phyloP scores from a whole-genome alignment of 2,888 invertebrate genomes.

The Mythimna loreyi region DNA sequence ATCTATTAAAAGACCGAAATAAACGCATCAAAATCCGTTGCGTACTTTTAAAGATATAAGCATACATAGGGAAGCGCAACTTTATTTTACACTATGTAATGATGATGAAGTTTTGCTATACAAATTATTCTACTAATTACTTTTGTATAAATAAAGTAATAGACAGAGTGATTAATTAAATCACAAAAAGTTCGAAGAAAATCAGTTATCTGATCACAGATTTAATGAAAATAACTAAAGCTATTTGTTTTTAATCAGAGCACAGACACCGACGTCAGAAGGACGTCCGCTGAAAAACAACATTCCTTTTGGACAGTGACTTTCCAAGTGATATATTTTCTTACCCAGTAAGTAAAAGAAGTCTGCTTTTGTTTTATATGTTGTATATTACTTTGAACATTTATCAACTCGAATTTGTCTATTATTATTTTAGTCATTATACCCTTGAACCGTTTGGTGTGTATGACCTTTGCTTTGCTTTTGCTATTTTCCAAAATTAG shows the following conservation, averaged over 20 bases:
- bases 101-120: no score
- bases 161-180: neutral
- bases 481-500: neutral
- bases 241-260: constrained; percentile 27
- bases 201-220: constrained; percentile 15
- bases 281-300: constrained; percentile 11
- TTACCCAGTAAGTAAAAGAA: neutral
- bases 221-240: constrained; percentile 32
- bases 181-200: constrained; percentile 7
- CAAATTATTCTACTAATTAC: neutral
- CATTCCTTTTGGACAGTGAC: constrained; percentile 5
- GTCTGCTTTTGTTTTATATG: neutral
- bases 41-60: no score
- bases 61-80: no score
- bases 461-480: neutral
- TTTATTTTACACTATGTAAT: no score
- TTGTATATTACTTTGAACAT: neutral
- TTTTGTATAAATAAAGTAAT: neutral
- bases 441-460: neutral
- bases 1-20: no score
- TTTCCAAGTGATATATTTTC: constrained; percentile 5
- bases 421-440: constrained; percentile 3
- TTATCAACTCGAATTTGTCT: neutral
- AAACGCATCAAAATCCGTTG: no score
- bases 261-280: neutral